Percentiles rank a stretch among this genome's conserved stretches.
Evolutionary conservation across 2,113 vertebrate species (phyloP).

Genomic region (Thermophis baileyi): DNA sequence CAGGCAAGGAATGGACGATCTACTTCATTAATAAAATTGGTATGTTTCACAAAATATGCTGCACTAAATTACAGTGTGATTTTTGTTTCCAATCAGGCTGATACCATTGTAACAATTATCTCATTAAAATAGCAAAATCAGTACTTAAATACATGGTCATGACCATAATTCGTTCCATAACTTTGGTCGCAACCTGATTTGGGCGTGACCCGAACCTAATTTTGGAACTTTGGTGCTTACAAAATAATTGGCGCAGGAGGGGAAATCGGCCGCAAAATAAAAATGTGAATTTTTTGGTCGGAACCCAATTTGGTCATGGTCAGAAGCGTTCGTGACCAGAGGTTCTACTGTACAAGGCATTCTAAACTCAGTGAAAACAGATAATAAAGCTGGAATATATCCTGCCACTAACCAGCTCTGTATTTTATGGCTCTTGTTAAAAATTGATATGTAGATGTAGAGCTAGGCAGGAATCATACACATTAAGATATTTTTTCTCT

Average conservation of each 20-base stretch:
- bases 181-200: too few relatives aligned
- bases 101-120: not conserved
- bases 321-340: too few relatives aligned
- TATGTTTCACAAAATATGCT: not conserved
- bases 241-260: too few relatives aligned
- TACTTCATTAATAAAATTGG: not conserved
- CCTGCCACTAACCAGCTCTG: not conserved
- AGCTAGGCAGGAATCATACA: not conserved
- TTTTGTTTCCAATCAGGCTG: not conserved
- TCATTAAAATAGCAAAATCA: not conserved
- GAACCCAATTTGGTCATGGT: too few relatives aligned
- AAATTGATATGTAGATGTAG: not conserved
- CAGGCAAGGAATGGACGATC: not conserved
- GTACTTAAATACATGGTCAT: not conserved
- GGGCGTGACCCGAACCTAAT: too few relatives aligned
- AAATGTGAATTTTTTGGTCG: too few relatives aligned
- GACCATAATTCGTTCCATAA: too few relatives aligned
- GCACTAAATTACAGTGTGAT: too few relatives aligned
- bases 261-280: too few relatives aligned
- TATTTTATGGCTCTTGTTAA: not conserved
- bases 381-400: not conserved
- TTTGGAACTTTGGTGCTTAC: too few relatives aligned
- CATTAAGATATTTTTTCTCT: not conserved
- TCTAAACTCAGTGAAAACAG: not conserved
- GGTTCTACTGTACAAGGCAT: not conserved